Percentiles rank a stretch among this genome's conserved stretches.
Evolutionary conservation across 2,113 vertebrate species (phyloP).

Genomic region (Sialia sialis): DNA sequence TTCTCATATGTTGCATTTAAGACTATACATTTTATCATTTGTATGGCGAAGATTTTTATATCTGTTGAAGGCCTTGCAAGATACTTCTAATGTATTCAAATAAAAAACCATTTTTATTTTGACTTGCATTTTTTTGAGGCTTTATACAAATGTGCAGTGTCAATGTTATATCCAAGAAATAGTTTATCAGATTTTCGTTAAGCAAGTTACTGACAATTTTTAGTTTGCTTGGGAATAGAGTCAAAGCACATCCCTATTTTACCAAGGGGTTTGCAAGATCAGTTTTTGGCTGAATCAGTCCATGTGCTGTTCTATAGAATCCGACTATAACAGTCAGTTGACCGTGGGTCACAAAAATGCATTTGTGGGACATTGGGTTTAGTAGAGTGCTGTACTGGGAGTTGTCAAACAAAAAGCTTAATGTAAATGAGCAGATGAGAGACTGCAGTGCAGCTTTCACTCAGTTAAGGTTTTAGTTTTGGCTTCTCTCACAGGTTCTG

Average conservation of each 20-base stretch:
- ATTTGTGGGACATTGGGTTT: not conserved
- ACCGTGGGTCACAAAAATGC: not conserved
- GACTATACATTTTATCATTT: not conserved
- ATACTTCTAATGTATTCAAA: not conserved
- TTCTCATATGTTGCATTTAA: not conserved
- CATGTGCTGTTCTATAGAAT: not conserved
- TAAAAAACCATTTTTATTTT: not conserved
- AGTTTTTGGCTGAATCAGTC: not conserved
- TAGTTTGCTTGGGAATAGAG: not conserved
- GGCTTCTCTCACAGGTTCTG: not conserved
- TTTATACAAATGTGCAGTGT: not conserved
- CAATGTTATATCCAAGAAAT: not conserved
- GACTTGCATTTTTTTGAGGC: not conserved
- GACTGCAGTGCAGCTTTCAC: not conserved
- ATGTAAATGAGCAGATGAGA: not conserved
- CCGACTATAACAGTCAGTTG: not conserved
- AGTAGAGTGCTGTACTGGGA: not conserved
- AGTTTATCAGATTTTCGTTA: not conserved
- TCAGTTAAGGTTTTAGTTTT: not conserved
- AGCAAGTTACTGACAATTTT: not conserved
- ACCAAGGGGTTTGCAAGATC: not conserved
- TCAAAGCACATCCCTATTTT: not conserved
- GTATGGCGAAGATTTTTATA: not conserved
- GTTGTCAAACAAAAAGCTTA: not conserved
- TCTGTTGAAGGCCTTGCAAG: not conserved